These are phyloP conservation scores for Eleutherodactylus coqui DNA, from an alignment of 2,797 vertebrate species.

Conservation along the genomic window DNA sequence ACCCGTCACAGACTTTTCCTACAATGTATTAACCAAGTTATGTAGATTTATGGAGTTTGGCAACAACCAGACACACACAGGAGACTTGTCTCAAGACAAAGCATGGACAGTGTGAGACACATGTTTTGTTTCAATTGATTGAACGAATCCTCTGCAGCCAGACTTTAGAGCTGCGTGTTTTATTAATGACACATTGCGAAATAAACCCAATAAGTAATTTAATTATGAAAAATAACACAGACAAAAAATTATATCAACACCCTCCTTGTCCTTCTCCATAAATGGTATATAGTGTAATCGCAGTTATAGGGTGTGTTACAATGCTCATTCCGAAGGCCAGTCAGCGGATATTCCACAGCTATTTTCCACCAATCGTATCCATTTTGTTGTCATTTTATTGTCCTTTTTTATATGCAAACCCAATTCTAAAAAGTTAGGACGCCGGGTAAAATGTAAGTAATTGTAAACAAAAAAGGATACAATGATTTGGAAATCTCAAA, in stretches of 20 bases:
- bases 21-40: constrained; percentile 5
- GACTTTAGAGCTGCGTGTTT: constrained; percentile 5
- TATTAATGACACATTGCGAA: constrained; percentile 42
- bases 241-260: not conserved
- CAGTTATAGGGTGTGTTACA: not conserved
- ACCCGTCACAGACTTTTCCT: not conserved
- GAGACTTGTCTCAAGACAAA: constrained; percentile 44
- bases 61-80: constrained; percentile 42
- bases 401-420: no score
- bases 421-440: no score
- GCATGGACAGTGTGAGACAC: constrained; percentile 18
- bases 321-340: not conserved
- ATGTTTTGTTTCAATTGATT: constrained; percentile 45
- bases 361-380: not conserved
- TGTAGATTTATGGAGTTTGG: constrained; percentile 48
- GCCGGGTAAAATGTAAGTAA: no score
- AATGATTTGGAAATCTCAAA: no score
- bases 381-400: not conserved
- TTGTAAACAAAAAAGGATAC: no score
- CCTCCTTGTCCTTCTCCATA: not conserved
- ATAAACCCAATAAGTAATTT: constrained; percentile 32
- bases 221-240: constrained; percentile 43
- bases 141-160: constrained; percentile 26
- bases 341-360: not conserved
- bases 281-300: not conserved